Base-by-base conservation (phyloP, 2,888 invertebrate genomes). In the Brenthis ino region DNA sequence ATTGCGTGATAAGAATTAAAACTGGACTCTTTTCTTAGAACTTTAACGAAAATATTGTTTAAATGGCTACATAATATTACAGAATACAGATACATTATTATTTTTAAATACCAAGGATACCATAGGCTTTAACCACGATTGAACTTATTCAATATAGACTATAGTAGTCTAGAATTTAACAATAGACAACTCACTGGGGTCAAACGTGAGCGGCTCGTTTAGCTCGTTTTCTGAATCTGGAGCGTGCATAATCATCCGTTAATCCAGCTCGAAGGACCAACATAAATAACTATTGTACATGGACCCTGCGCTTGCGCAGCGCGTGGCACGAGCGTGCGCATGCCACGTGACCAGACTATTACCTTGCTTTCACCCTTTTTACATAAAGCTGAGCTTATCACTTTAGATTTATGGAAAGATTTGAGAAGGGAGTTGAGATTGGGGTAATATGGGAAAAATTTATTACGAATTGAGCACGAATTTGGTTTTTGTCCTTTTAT, bases 191-290 rank as follows among this genome's bases (percentile, higher is more conserved):
- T 75, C 76, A 76, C 75, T 72, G 77, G 72, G 76, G 74, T 77
- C 77, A 79, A 78, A 87, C 86, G 85, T 86, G 87, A 84, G 77
- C 75, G 77, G 81, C 74, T 82, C 82, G 84, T 84, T 86, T 81
- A 81, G 79, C 79, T 79, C 77, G 81, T 87, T 90, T 89, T 87
- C 88, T 88, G 87, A 86, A 90, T 89, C 87, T 89, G 85, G 91
- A 90, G 89, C 92, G 88, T 84, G 87, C 87, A 91, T 90, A 91
- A 91, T 90, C 85, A 86, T 85, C 89, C 88, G 88, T 90, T 91
- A 89, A 93, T 90, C 87, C 86, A 78, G 81, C 80, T 80, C 81
- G 84, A 82, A 87, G 86, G 88, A 87, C 85, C 82, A 82, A 80
- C 83, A 82, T 83, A 79, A 82, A 77, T 78, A 77, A 76, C 81